These are phyloP conservation scores for Polylopha cassiicola DNA, from an alignment of 2,888 invertebrate genomes.

Conservation along the genomic window DNA sequence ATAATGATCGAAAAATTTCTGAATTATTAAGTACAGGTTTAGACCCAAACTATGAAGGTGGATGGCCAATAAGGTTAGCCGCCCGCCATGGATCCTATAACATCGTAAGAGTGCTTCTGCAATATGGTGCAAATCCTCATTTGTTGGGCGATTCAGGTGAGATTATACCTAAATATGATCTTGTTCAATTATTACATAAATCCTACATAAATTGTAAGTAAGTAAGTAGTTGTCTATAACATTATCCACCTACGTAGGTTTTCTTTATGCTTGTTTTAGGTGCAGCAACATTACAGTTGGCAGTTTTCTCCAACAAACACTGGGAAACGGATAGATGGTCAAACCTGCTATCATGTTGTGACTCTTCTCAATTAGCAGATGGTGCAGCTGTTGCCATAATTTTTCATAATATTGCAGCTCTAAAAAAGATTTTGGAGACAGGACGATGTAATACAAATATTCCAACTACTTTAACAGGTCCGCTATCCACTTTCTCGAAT, in stretches of 20 bases:
- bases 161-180: conserved; percentile 22
- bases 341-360: conserved; percentile 59
- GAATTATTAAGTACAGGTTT: conserved; percentile 51
- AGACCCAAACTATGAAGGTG: conserved; percentile 61
- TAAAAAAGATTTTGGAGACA: conserved; percentile 56
- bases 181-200: too few relatives aligned
- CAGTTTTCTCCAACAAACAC: conserved; percentile 58
- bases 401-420: conserved; percentile 55
- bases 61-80: conserved; percentile 66
- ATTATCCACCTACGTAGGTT: too few relatives aligned
- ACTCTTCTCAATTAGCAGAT: conserved; percentile 69
- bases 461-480: conserved; percentile 66
- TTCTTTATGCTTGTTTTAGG: conserved; percentile 40
- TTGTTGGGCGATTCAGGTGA: conserved; percentile 60
- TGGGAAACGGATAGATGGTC: conserved; percentile 60
- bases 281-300: conserved; percentile 65
- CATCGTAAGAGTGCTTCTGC: conserved; percentile 53
- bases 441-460: conserved; percentile 65
- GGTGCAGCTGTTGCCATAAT: conserved; percentile 68
- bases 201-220: too few relatives aligned
- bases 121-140: conserved; percentile 65
- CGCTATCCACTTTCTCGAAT: conserved; percentile 6
- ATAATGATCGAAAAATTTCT: conserved; percentile 44
- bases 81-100: conserved; percentile 53
- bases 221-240: too few relatives aligned